Base-by-base conservation (phyloP, 2,797 vertebrate genomes). In the Myotis myotis region DNA sequence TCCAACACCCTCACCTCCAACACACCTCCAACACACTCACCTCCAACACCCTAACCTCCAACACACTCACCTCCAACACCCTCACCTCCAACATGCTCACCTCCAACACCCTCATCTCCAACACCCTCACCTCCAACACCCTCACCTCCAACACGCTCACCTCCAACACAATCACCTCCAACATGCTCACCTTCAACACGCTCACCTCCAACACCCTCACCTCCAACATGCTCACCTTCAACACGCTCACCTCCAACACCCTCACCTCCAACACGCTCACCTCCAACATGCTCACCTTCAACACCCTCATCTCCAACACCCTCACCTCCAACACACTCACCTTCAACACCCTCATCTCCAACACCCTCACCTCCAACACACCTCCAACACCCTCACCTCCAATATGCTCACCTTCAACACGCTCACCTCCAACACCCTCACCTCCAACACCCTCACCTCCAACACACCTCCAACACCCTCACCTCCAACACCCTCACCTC, bases 101-200 rank as follows among this genome's bases (percentile, higher is more conserved):
- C 36, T 20, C 70, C 38, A 41, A 44, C 12, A 25, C 10, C 0
- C 0, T 72, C 12, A 8, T 22, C 38, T 55, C 8, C 53, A 55
- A 72, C 6, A 44, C 8, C 0, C 17, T 68, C 33, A 38, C 33
- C 66, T 36, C 16, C 30, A 33, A 41, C 41, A 41, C 41, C 6
- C 41, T 41, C 41, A 7, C 41, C 41, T 41, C 41, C 41, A 41
- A 41, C 41, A 41, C 6, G 1, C 6, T 41, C 41, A 7, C 41
- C 41, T 41, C 5, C 28, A 74, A 47, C 25, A 74, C 15, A n/a
- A n/a, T 47, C 11, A 28, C 38, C 36, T 25, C 36, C 36, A 41
- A 38, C 20, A 70, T 5, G 2, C 23, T 72, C 38, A 72, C 38
- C 36, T 20, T 70, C 38, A 41, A 41, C 12, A 25, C 20, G 0